These are phyloP conservation scores for Bettongia penicillata DNA, from an alignment of 2,113 vertebrate species.

Conservation along the genomic window DNA sequence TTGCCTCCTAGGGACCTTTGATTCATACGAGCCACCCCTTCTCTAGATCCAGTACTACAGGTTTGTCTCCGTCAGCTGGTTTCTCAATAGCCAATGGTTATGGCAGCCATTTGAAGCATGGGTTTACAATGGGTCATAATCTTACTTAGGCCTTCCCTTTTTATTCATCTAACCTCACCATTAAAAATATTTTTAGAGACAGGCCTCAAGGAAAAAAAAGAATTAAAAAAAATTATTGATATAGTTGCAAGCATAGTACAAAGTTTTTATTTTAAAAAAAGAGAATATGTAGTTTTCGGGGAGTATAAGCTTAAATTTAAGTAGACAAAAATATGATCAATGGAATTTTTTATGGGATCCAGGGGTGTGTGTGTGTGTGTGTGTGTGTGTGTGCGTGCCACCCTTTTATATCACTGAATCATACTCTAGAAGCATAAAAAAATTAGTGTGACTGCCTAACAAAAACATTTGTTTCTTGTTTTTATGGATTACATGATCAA, in stretches of 20 bases:
- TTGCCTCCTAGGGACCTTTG: not conserved
- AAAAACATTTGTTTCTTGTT: not conserved
- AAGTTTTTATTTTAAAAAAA: conserved; percentile 17
- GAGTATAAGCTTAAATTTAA: not conserved
- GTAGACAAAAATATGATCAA: not conserved
- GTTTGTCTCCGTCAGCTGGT: not conserved
- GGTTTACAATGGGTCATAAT: not conserved
- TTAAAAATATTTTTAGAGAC: not conserved
- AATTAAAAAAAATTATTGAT: not conserved
- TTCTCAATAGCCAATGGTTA: not conserved
- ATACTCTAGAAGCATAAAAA: not conserved
- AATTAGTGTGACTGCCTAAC: not conserved
- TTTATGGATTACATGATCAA: not conserved
- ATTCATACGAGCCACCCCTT: not conserved
- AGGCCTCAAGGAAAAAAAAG: not conserved
- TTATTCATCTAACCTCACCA: not conserved
- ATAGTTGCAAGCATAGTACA: not conserved
- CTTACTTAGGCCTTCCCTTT: not conserved
- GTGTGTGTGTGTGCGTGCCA: not conserved
- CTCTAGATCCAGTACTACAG: not conserved
- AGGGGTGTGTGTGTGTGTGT: not conserved
- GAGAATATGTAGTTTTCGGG: conserved; percentile 21
- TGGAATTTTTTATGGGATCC: not conserved
- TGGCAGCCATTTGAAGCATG: not conserved
- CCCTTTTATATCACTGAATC: not conserved